Percentiles rank a stretch among this genome's conserved stretches.
These are phyloP conservation scores for Dolichallabes microphthalmus DNA, from an alignment of 2,113 vertebrate species.

Conservation along the genomic window DNA sequence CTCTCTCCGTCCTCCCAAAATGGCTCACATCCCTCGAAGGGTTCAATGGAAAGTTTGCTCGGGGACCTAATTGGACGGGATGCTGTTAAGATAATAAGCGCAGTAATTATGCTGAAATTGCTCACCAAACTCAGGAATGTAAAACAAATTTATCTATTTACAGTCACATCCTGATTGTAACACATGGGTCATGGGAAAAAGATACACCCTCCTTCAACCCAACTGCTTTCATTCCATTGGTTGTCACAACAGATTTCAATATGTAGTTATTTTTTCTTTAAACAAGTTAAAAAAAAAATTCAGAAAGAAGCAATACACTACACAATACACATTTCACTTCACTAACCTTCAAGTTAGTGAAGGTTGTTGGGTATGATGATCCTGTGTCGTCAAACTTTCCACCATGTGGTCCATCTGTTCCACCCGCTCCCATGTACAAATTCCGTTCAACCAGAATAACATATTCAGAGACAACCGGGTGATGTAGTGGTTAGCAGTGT, in stretches of 20 bases:
- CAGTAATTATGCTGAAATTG: constrained; percentile 45
- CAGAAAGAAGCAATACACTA: too few relatives aligned
- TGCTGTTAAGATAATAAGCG: constrained; percentile 49
- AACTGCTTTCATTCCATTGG: background rate
- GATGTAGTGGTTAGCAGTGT: too few relatives aligned
- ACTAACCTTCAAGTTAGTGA: too few relatives aligned
- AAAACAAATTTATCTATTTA: constrained; percentile 29
- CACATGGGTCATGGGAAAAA: background rate
- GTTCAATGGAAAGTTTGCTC: constrained; percentile 32
- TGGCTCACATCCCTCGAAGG: constrained; percentile 18
- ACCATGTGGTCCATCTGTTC: too few relatives aligned
- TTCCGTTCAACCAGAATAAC: too few relatives aligned
- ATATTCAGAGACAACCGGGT: too few relatives aligned
- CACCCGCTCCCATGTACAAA: too few relatives aligned
- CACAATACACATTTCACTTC: too few relatives aligned
- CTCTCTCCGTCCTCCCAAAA: background rate
- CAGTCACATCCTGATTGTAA: constrained; percentile 42
- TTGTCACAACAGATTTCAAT: background rate
- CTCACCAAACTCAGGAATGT: constrained; percentile 27
- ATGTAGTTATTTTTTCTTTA: background rate
- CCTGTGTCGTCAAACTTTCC: too few relatives aligned
- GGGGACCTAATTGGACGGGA: constrained; percentile 44
- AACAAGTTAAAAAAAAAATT: too few relatives aligned
- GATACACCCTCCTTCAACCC: too few relatives aligned
- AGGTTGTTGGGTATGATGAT: too few relatives aligned